Percentiles rank a stretch among this genome's conserved stretches.
Evolutionary conservation across 2,113 vertebrate genomes (phyloP).

Genomic region (Cinclus cinclus): DNA sequence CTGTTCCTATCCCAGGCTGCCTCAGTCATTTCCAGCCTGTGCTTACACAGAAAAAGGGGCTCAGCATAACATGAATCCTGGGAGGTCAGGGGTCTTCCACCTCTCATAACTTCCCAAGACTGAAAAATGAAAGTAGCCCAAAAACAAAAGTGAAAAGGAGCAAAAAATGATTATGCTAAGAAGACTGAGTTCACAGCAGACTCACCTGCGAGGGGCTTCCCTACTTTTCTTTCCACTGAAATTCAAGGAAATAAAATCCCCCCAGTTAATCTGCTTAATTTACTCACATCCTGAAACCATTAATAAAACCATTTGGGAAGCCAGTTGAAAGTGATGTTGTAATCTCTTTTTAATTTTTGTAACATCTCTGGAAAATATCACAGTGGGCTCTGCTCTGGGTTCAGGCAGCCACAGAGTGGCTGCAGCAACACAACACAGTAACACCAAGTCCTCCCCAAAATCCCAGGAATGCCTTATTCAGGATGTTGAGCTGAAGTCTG

Average conservation of each 20-base stretch:
- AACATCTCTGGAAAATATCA: neutral
- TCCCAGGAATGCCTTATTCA: neutral
- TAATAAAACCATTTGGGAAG: neutral
- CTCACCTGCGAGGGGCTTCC: neutral
- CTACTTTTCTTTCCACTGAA: neutral
- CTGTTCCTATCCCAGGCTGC: neutral
- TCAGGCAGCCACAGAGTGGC: neutral
- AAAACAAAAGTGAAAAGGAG: neutral
- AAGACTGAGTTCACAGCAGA: neutral
- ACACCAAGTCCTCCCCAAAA: neutral
- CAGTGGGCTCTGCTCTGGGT: neutral
- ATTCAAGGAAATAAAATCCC: neutral
- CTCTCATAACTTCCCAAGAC: neutral
- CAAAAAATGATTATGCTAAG: neutral
- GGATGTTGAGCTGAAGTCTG: neutral
- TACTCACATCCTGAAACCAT: neutral
- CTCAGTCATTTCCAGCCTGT: neutral
- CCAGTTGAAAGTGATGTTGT: neutral
- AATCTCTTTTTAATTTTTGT: neutral
- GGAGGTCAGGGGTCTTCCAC: neutral
- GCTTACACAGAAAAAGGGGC: neutral
- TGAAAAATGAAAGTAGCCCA: neutral
- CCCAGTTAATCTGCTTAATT: neutral
- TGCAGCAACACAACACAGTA: neutral
- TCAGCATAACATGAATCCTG: neutral